Evolutionary conservation across 2,888 invertebrate genomes (phyloP).

Genomic region (Strigamia transsilvanica): DNA sequence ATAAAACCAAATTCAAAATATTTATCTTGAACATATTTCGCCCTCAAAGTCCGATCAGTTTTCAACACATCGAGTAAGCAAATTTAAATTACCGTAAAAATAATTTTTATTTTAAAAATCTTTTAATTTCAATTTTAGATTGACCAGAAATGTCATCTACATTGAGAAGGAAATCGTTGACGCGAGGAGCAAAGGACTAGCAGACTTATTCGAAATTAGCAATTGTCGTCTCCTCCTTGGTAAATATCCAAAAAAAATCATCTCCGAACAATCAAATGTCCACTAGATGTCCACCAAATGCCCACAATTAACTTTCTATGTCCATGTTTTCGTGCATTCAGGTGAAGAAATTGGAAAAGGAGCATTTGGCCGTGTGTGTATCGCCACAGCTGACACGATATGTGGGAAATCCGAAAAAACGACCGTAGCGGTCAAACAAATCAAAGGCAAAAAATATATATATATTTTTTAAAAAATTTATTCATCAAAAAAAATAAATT

Average conservation of each 20-base stretch:
- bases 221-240: slow-evolving; percentile 65
- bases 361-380: slow-evolving; percentile 78
- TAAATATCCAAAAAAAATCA: not conserved
- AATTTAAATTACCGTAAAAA: not conserved
- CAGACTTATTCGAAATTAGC: slow-evolving; percentile 56
- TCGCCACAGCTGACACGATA: slow-evolving; percentile 71
- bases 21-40: slow-evolving; percentile 1
- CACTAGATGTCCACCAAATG: no score
- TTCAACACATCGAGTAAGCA: not conserved
- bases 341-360: slow-evolving; percentile 74
- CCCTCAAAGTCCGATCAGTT: not conserved
- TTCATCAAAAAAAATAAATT: slow-evolving; percentile 33
- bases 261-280: no score
- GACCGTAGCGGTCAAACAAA: slow-evolving; percentile 77
- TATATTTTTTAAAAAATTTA: not conserved
- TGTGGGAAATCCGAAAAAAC: slow-evolving; percentile 67
- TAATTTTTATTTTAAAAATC: not conserved
- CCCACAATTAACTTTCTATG: no score
- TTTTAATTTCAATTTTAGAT: not conserved
- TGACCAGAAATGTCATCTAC: slow-evolving; percentile 38
- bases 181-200: slow-evolving; percentile 51
- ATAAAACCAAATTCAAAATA: not conserved
- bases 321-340: slow-evolving; percentile 46
- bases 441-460: slow-evolving; percentile 70
- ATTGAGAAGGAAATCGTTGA: slow-evolving; percentile 53